These are phyloP conservation scores for Pycnomerus fuliginosus DNA, from an alignment of 2,888 invertebrate species.

Conservation along the genomic window DNA sequence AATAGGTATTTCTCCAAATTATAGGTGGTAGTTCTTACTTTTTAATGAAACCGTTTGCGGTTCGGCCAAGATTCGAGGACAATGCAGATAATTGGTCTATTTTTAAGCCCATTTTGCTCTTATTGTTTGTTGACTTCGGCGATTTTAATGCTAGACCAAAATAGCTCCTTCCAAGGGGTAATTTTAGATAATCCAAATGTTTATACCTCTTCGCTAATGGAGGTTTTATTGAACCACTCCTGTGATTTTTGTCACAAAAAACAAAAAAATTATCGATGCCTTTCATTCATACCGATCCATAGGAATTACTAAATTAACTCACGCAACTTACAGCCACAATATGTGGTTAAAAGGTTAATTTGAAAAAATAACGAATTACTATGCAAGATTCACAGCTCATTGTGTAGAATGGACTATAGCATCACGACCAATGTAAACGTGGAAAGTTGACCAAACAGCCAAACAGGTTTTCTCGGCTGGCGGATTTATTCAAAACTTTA, in stretches of 20 bases:
- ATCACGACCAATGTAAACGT: too few relatives aligned
- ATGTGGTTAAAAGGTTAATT: too few relatives aligned
- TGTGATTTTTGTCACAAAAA: slow-evolving; percentile 22
- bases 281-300: too few relatives aligned
- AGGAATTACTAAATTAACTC: too few relatives aligned
- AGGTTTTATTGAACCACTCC: slow-evolving; percentile 25
- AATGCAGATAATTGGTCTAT: slow-evolving; percentile 16
- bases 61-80: too few relatives aligned
- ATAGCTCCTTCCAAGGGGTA: slow-evolving; percentile 11
- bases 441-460: too few relatives aligned
- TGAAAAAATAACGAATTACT: background rate
- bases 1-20: too few relatives aligned
- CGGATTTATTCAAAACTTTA: too few relatives aligned
- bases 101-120: slow-evolving; percentile 4
- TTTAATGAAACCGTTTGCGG: slow-evolving; percentile 16
- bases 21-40: too few relatives aligned
- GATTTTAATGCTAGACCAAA: slow-evolving; percentile 13
- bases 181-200: slow-evolving; percentile 25
- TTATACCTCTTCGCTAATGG: slow-evolving; percentile 23
- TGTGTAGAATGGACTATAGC: too few relatives aligned
- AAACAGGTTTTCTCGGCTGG: too few relatives aligned
- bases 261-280: slow-evolving; percentile 20
- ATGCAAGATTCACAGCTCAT: background rate
- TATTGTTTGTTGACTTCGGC: slow-evolving; percentile 21
- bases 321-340: too few relatives aligned